A percentile compares a stretch with the other conserved stretches of the same genome.
These are phyloP conservation scores for Dryococelus australis DNA, from an alignment of 2,888 invertebrate genomes.

Conservation along the genomic window DNA sequence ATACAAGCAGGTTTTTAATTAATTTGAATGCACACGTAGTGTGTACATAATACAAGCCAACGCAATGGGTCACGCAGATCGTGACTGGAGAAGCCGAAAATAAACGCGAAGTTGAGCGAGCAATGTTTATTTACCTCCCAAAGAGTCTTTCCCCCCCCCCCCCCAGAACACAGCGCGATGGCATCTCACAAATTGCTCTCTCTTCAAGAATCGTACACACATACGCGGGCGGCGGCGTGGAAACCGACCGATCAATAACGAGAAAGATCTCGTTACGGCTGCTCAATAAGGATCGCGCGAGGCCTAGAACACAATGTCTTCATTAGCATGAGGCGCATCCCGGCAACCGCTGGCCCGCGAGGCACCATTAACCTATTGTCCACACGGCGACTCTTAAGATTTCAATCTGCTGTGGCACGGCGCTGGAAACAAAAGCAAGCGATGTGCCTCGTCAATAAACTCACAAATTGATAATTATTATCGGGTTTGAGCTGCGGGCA, in stretches of 20 bases:
- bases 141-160: too few species aligned
- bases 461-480: conserved; percentile 16
- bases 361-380: conserved; percentile 8
- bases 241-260: neutral
- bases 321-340: conserved; percentile 9
- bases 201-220: neutral
- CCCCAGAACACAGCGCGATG: neutral
- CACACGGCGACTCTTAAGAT: neutral
- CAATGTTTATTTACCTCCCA: too few species aligned
- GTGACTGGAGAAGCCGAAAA: too few species aligned
- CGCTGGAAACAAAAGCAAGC: neutral
- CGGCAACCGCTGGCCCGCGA: neutral
- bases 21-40: too few species aligned
- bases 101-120: too few species aligned
- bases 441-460: neutral
- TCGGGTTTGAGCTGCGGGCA: neutral
- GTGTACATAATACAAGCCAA: too few species aligned
- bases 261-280: neutral
- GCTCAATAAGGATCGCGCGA: neutral
- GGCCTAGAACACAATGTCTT: neutral
- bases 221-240: neutral
- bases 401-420: neutral
- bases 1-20: too few species aligned
- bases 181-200: neutral
- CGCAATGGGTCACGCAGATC: too few species aligned